A percentile compares a stretch with the other conserved stretches of the same genome.
Evolutionary conservation across 2,113 vertebrate genomes (phyloP).

Genomic region (Mixornis gularis): DNA sequence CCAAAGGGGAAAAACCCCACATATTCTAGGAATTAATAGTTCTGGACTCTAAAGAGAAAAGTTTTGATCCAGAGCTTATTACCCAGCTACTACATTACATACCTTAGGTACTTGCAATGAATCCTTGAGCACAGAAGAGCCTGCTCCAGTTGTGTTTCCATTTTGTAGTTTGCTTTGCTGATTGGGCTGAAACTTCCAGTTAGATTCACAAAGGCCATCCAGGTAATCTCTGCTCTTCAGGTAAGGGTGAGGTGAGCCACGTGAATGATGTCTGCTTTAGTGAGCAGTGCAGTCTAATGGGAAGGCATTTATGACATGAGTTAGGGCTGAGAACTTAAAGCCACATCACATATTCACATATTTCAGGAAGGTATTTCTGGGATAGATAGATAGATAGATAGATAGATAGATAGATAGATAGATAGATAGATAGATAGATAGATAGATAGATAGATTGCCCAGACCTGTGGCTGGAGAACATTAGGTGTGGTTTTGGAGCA

Average conservation of each 20-base stretch:
- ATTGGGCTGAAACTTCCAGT: background rate
- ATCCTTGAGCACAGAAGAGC: background rate
- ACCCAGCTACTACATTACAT: background rate
- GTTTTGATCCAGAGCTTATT: background rate
- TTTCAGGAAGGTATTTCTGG: background rate
- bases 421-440: background rate
- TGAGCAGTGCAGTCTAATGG: background rate
- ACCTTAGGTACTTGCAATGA: background rate
- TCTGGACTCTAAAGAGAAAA: background rate
- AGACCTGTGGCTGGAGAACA: background rate
- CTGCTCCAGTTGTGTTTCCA: background rate
- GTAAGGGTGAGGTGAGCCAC: background rate
- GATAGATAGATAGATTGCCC: background rate
- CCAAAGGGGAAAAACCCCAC: background rate
- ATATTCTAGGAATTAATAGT: background rate
- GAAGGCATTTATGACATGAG: background rate
- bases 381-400: background rate
- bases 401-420: background rate
- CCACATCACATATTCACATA: background rate
- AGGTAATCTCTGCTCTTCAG: background rate
- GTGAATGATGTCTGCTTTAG: background rate
- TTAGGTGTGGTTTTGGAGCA: background rate
- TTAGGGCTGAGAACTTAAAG: background rate
- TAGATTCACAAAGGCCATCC: background rate
- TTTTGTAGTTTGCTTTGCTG: background rate